Conservation (phyloP, 37 sponge, comb jelly and placozoan species). For the Ianthella basta region DNA sequence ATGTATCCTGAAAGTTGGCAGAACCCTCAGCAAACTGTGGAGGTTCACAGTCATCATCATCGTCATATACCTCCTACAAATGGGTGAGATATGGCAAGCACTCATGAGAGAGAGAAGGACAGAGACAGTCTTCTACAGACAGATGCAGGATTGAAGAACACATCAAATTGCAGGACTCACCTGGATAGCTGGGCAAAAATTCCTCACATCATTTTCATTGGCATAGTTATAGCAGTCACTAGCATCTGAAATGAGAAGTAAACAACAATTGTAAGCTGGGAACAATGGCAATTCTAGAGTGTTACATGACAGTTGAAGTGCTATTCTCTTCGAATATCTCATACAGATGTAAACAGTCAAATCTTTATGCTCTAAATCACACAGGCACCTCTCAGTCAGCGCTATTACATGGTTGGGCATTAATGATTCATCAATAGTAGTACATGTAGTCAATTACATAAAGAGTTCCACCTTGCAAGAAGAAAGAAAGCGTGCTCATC, state of each 20-base stretch:
- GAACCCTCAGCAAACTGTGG: not conserved
- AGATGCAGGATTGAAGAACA: not conserved
- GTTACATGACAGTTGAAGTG: no score
- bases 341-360: no score
- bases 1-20: constrained; percentile 4
- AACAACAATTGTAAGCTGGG: not conserved
- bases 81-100: not conserved
- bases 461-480: no score
- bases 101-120: not conserved
- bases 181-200: constrained; percentile 60
- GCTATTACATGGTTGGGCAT: no score
- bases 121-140: not conserved
- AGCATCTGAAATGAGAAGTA: not conserved
- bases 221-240: constrained; percentile 72
- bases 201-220: constrained; percentile 70
- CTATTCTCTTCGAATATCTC: no score
- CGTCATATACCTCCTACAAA: constrained; percentile 17
- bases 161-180: constrained; percentile 19
- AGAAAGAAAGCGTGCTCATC: no score
- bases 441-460: no score
- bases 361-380: no score
- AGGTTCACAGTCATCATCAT: constrained; percentile 32
- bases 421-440: no score
- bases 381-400: no score
- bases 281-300: no score